These are phyloP conservation scores for Patagioenas fasciata DNA, from an alignment of 2,113 vertebrate species.

Conservation along the genomic window DNA sequence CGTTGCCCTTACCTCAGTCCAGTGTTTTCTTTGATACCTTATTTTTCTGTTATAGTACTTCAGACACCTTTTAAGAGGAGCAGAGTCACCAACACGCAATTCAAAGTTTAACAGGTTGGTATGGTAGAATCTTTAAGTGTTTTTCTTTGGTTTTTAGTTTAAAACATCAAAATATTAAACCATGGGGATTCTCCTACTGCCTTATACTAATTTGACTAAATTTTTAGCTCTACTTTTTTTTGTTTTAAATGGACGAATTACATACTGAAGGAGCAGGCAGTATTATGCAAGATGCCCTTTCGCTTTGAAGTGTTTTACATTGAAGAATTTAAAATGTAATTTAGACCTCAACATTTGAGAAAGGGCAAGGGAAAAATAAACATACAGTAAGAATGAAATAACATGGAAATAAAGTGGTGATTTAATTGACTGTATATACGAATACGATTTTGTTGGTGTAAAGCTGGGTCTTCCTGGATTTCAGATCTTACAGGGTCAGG, in stretches of 20 bases:
- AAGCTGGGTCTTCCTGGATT: not conserved
- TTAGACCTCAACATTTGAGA: not conserved
- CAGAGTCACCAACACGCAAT: conserved; percentile 88
- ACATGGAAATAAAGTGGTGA: not conserved
- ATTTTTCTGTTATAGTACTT: conserved; percentile 85
- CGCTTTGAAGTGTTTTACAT: not conserved
- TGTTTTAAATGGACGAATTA: not conserved
- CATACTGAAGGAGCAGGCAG: not conserved
- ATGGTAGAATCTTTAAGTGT: not conserved
- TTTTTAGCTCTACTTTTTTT: not conserved
- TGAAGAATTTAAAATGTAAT: not conserved
- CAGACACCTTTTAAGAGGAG: conserved; percentile 89
- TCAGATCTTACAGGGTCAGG: not conserved
- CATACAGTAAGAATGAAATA: not conserved
- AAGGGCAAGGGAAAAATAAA: not conserved
- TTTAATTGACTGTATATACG: not conserved
- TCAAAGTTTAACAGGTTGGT: conserved; percentile 87
- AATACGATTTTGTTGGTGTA: not conserved
- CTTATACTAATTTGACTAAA: not conserved
- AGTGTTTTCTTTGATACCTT: conserved; percentile 9
- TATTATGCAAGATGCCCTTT: not conserved
- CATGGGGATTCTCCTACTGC: not conserved
- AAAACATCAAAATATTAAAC: not conserved
- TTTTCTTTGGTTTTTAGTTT: not conserved
- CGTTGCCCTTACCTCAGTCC: not conserved